These are phyloP conservation scores for Prolemur simus DNA, from an alignment of 2,113 vertebrate genomes.

Conservation along the genomic window DNA sequence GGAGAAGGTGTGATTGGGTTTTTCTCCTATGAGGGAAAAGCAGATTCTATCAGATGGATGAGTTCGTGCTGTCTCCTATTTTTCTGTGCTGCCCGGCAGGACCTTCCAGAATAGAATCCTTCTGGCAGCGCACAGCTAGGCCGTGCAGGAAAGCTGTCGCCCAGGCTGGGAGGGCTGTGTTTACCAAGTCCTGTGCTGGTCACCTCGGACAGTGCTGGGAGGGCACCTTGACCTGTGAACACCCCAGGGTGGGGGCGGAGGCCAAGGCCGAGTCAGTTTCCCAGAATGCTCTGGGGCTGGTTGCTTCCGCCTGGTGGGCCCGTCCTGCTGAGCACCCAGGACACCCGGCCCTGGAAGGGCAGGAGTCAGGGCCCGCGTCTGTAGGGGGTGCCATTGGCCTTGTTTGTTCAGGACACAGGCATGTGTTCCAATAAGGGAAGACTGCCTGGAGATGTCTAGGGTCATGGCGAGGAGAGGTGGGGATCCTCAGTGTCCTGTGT, in stretches of 20 bases:
- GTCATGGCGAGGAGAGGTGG: neutral
- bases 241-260: neutral
- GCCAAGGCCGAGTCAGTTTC: neutral
- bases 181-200: neutral
- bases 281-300: neutral
- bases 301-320: neutral
- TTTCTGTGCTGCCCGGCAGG: neutral
- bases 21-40: conserved; percentile 27
- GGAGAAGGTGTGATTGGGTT: conserved; percentile 56
- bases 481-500: neutral
- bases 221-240: neutral
- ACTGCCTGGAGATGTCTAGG: neutral
- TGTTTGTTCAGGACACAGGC: neutral
- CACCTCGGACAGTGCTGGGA: neutral
- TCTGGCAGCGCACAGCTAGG: neutral
- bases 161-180: neutral
- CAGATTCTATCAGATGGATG: conserved; percentile 45
- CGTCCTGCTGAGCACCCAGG: neutral
- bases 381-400: neutral
- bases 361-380: too few relatives aligned
- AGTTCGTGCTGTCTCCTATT: neutral
- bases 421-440: neutral
- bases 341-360: neutral
- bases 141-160: neutral
- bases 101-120: conserved; percentile 39